phyloP scores from a whole-genome alignment of 2,888 invertebrate species.

The Atethmia centrago region DNA sequence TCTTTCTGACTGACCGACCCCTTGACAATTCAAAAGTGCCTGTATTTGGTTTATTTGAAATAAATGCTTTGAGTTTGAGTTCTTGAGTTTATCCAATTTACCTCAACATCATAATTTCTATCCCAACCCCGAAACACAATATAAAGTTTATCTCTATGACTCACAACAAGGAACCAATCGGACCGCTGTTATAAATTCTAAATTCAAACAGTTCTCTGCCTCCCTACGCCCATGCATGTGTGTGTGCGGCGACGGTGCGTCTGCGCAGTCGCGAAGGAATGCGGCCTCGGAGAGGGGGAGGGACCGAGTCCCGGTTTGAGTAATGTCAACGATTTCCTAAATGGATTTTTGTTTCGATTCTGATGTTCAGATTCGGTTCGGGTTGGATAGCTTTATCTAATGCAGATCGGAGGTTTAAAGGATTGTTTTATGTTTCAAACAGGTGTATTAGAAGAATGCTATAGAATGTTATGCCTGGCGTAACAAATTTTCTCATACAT shows the following conservation, averaged over 20 bases:
- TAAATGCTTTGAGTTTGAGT: too few species aligned
- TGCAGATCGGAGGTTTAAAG: slow-evolving; percentile 23
- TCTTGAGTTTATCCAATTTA: too few species aligned
- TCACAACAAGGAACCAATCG: slow-evolving; percentile 62
- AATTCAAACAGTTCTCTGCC: slow-evolving; percentile 53
- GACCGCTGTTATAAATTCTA: slow-evolving; percentile 42
- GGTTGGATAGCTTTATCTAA: slow-evolving; percentile 59
- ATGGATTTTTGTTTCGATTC: slow-evolving; percentile 64
- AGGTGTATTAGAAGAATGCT: slow-evolving; percentile 19
- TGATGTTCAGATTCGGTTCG: slow-evolving; percentile 50
- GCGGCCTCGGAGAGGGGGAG: slow-evolving; percentile 69
- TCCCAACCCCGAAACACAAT: slow-evolving; percentile 18
- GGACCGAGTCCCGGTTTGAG: slow-evolving; percentile 60
- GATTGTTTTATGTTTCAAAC: slow-evolving; percentile 25
- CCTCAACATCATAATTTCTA: slow-evolving; percentile 9
- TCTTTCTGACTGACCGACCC: too few species aligned
- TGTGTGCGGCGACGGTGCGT: slow-evolving; percentile 80
- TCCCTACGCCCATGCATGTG: slow-evolving; percentile 47
- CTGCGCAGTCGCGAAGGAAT: slow-evolving; percentile 79
- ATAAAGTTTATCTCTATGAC: slow-evolving; percentile 59
- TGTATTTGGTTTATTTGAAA: too few species aligned
- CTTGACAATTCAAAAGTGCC: too few species aligned
- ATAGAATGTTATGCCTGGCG: background rate
- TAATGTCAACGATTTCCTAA: slow-evolving; percentile 65
- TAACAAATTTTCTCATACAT: too few species aligned